Conservation (phyloP, 2,113 vertebrate species). For the Polypterus bichir region DNA sequence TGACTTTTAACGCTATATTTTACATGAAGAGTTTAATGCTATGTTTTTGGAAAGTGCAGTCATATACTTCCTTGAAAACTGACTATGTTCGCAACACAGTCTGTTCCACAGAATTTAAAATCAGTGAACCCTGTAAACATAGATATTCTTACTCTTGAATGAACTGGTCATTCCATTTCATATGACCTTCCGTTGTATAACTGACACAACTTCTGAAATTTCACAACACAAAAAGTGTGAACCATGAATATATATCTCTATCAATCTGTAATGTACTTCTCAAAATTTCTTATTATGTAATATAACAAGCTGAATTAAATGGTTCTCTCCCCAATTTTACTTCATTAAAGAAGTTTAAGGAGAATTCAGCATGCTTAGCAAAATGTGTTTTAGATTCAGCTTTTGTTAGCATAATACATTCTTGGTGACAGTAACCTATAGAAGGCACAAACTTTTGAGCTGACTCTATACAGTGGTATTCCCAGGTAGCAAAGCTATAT, state of each 20-base stretch:
- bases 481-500: too few species aligned
- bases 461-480: too few species aligned
- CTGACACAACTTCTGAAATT: slow-evolving; percentile 42
- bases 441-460: too few species aligned
- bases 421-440: too few species aligned
- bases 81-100: too few species aligned
- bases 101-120: slow-evolving; percentile 32
- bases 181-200: slow-evolving; percentile 40
- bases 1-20: too few species aligned
- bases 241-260: slow-evolving; percentile 29
- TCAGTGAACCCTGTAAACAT: slow-evolving; percentile 39
- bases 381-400: too few species aligned
- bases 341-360: slow-evolving; percentile 23
- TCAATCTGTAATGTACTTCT: slow-evolving; percentile 22
- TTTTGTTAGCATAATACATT: too few species aligned
- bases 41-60: too few species aligned
- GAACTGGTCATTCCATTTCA: slow-evolving; percentile 32
- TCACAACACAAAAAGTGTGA: slow-evolving; percentile 31
- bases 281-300: neutral
- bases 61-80: too few species aligned
- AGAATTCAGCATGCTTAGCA: too few species aligned
- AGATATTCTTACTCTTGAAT: slow-evolving; percentile 34
- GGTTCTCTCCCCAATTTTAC: neutral
- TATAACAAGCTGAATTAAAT: neutral
- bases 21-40: too few species aligned